Base-by-base conservation (phyloP, 2,888 invertebrate species). In the Campoplex nolae region DNA sequence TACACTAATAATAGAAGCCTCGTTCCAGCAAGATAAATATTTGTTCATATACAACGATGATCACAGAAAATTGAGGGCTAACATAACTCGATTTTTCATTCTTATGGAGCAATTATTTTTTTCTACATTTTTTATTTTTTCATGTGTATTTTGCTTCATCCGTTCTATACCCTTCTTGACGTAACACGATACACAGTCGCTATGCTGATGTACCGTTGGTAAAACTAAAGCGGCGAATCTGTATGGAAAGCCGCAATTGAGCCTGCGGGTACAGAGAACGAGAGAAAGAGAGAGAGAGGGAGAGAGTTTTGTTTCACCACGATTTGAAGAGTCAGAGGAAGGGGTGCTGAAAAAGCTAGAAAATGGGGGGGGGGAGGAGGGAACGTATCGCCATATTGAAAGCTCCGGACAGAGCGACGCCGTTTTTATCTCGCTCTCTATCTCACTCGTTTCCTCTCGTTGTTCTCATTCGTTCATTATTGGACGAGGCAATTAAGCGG, bases 401-500 rank as follows among this genome's bases (percentile, higher is more conserved):
- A 79, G 75, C 78, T 74, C 76, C 56, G 62, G 73, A 74, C 74
- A 56, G 56, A 45, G 71, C 75, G 74, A 83, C 75, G 65, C 75
- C 58, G 81, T 45, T 81, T 71, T 56, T 67, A 83, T 79, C 56
- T 78, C 70, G 48, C 48, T 42, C 80, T 65, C 42, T 76, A 68
- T 76, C 79, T 48, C 77, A 45, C 75, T 70, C 75, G 56, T 62
- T 6, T 7, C 16, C 32, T 62, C 80, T 62, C 80, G 68, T 80
- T 71, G 23, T 68, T 71, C 77, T 82, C 80, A 65, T 71, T 58
- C 87, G 89, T 89, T 87, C 86, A 89, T 89, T 89, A 89, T 89
- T 87, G 86, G 88, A 77, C 85, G 78, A 75, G 86, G 88, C 88
- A 88, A 89, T 89, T 88, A 89, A 88, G 84, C 86, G 86, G 73